Conservation (phyloP, 2,113 vertebrate genomes). For the Sturnus vulgaris region DNA sequence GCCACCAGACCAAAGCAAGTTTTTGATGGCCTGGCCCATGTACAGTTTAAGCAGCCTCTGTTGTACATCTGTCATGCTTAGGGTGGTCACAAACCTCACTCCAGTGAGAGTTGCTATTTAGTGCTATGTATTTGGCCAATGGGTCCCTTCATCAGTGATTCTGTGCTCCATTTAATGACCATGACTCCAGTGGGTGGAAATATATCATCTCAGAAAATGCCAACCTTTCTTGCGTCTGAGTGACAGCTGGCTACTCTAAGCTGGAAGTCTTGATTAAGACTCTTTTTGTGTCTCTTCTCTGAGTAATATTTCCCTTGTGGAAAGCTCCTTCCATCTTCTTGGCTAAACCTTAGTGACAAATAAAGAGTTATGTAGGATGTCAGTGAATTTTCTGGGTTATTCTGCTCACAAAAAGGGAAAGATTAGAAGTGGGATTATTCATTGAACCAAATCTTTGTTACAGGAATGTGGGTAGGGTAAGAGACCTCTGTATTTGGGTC, state of each 20-base stretch:
- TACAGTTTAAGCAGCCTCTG: neutral
- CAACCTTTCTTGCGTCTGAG: neutral
- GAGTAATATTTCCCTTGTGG: neutral
- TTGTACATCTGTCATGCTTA: neutral
- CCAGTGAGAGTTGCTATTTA: neutral
- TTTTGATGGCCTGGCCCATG: neutral
- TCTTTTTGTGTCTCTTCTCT: neutral
- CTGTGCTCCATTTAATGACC: neutral
- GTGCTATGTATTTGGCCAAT: neutral
- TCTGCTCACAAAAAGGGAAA: neutral
- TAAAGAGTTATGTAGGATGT: neutral
- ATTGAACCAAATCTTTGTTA: neutral
- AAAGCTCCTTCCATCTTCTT: neutral
- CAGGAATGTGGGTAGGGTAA: neutral
- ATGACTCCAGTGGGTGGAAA: neutral
- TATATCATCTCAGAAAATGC: neutral
- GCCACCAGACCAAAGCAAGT: neutral
- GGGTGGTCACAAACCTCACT: neutral
- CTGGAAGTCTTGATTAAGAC: neutral
- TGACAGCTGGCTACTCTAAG: neutral
- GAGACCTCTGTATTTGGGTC: neutral
- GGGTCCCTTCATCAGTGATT: neutral
- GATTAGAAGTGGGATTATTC: neutral
- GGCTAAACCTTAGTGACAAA: neutral
- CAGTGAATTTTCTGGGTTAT: neutral